phyloP scores from a whole-genome alignment of 2,797 vertebrate genomes.

The Loris lydekkerianus region DNA sequence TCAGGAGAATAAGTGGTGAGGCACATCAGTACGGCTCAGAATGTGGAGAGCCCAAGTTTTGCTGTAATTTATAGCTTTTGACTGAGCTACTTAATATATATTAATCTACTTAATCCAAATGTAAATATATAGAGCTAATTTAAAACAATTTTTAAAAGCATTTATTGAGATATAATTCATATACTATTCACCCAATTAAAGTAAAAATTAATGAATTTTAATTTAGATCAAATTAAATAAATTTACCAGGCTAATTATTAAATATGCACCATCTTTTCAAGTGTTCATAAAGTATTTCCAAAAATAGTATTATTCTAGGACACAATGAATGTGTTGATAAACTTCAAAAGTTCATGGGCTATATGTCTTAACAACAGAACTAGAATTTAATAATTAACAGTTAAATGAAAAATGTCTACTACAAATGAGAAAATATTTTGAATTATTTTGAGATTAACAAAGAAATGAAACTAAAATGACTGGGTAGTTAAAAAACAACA shows the following conservation, averaged over 20 bases:
- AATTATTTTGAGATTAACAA: not conserved
- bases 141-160: not conserved
- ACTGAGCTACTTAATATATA: not conserved
- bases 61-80: not conserved
- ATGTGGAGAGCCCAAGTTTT: not conserved
- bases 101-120: too few species aligned
- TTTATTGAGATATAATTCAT: not conserved
- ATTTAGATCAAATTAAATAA: constrained; percentile 10
- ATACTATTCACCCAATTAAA: not conserved
- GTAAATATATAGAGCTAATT: not conserved
- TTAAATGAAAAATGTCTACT: not conserved
- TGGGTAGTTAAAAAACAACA: not conserved
- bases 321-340: not conserved
- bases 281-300: not conserved
- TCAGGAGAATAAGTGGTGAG: not conserved
- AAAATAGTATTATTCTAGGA: not conserved
- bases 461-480: not conserved
- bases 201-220: constrained; percentile 32
- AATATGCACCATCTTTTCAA: not conserved
- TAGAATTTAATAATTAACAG: not conserved
- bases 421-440: not conserved
- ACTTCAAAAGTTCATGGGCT: not conserved
- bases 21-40: not conserved
- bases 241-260: constrained; percentile 1
- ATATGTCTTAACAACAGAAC: not conserved